These are phyloP conservation scores for Diachrysia chrysitis DNA, from an alignment of 2,888 invertebrate genomes.

Conservation along the genomic window DNA sequence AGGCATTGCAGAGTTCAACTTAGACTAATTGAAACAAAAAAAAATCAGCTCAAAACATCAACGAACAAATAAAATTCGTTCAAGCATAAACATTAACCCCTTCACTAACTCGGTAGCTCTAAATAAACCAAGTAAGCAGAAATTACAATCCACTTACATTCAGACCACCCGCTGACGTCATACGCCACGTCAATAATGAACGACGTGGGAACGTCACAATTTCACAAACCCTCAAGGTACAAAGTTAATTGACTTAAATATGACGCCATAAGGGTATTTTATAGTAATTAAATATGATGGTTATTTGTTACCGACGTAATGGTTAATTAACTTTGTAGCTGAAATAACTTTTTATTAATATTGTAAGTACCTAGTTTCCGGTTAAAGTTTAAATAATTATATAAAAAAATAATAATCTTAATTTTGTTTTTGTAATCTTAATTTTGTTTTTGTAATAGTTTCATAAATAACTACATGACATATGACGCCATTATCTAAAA, in stretches of 20 bases:
- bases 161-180: constrained; percentile 80
- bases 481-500: too few relatives aligned
- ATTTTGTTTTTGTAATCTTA: too few relatives aligned
- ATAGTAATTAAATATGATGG: constrained; percentile 20
- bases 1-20: too few relatives aligned
- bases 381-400: too few relatives aligned
- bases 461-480: too few relatives aligned
- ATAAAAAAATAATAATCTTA: too few relatives aligned
- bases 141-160: constrained; percentile 49
- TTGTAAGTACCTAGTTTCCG: too few relatives aligned
- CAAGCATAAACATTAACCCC: constrained; percentile 21
- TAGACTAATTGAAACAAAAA: too few relatives aligned
- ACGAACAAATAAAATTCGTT: constrained; percentile 22
- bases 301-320: background rate
- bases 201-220: constrained; percentile 66
- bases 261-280: constrained; percentile 28
- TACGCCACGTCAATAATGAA: constrained; percentile 69
- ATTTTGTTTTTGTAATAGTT: too few relatives aligned
- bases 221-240: constrained; percentile 47
- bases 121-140: constrained; percentile 29
- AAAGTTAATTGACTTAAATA: constrained; percentile 40
- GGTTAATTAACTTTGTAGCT: background rate
- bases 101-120: constrained; percentile 35
- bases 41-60: too few relatives aligned
- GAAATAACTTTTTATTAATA: background rate